Evolutionary conservation across 2,113 vertebrate genomes (phyloP), one percentile per base, ranked within the genome.

Genomic region (Burhinus oedicnemus): DNA sequence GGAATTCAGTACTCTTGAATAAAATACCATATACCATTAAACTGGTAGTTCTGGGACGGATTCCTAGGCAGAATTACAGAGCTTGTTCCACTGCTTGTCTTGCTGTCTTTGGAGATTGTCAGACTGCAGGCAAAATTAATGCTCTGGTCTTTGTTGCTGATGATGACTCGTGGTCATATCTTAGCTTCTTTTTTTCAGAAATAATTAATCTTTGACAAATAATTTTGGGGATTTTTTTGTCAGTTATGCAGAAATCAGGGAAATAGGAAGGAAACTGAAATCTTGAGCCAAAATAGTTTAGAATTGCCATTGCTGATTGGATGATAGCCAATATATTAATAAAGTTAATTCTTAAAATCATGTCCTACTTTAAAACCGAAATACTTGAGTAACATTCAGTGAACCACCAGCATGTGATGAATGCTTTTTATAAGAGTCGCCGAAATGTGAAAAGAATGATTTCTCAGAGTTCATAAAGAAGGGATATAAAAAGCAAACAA

Each of bases 401-500:
- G 26, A 76, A 23, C 20, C 38, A 77, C 40, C 30, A 51, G 58
- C 30, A 30, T 21, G 22, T 76, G 58, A 81, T 32, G 47, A 79
- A 94, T 34, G 51, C 1, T 60, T 79, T 92, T 66, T 81, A 30
- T 89, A 66, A 92, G 64, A 5, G 0, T 52, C 74, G 66, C 55
- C 83, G 92, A 86, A 94, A 86, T 38, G 81, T 45, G 61, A 79
- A 68, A 27, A 74, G 60, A 79, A 49, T 44, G 47, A 87, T 84
- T 87, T 94, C 66, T 92, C 45, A 32, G 78, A 83, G 52, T 60
- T 96, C 78, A 87, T 87, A 87, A 96, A 92, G 86, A 76, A 87
- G 38, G 90, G 78, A 81, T 90, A 68, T 80, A 81, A 84, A 93
- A 90, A 90, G 74, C 86, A 84, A 93, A 90, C 68, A 90, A 49